Base-by-base conservation (phyloP, 2,797 vertebrate species). In the Arrhamphus sclerolepis region DNA sequence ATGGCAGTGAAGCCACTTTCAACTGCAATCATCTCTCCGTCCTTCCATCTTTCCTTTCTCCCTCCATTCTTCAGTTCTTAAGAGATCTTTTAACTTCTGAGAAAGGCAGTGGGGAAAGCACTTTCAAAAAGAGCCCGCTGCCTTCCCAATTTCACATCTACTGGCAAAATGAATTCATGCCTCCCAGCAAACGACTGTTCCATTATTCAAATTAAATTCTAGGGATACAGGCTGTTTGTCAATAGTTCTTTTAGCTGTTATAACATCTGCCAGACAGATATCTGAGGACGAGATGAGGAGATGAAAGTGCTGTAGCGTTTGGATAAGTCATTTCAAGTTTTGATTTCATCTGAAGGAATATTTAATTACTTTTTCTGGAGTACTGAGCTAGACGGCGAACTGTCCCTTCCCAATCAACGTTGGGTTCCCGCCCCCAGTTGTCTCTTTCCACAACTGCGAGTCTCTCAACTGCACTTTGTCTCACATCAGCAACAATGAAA, bases 131-230 rank as follows among this genome's bases (percentile, higher is more conserved):
- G 59, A 74, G 72, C 68, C 62, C 65, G 20, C 67, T 67, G 69
- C 65, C 68, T 62, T 46, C 72, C 52, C 60, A 19, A 38, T 78
- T 85, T 82, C 67, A 70, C 62, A 79, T 83, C 75, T 68, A 78
- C 73, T 73, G 60, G 81, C 85, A 81, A 77, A 84, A 82, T 75
- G 69, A 87, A 81, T 84, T 70, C 73, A n/a, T 59, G 61, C 62
- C 24, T 18, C 73, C 72, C 72, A 64, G 70, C 18, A 39, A 75
- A 70, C 72, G 62, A n/a, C 67, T 31, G 76, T 72, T 82, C 79
- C 79, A 85, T 89, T 88, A 89, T 81, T 88, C 80, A 87, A 86
- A 86, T 80, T 78, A 75, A 87, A 80, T 72, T 81, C 72, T 72
- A 65, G 75, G 70, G 68, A 76, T 61, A 77, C 18, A 51, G 74